phyloP scores from a whole-genome alignment of 2,113 vertebrate species.

The Elachura formosa region DNA sequence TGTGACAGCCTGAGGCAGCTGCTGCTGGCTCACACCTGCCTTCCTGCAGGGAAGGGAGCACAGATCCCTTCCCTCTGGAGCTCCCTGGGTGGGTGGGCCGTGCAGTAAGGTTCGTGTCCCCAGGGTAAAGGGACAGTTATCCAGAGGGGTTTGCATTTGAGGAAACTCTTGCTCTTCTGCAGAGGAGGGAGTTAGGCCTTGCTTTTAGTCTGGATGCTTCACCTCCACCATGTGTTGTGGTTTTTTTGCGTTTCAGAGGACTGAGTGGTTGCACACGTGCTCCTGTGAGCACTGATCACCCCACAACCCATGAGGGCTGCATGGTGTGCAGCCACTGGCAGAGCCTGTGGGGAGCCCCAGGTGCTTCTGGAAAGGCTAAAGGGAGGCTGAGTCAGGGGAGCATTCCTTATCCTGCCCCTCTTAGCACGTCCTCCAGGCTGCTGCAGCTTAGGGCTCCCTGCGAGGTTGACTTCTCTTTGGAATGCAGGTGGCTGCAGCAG shows the following conservation, averaged over 20 bases:
- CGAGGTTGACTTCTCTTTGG: fast-evolving
- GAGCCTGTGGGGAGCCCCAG: neutral
- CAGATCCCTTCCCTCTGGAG: fast-evolving
- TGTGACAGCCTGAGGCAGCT: neutral
- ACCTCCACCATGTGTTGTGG: neutral
- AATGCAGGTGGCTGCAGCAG: neutral
- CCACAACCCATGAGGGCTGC: fast-evolving
- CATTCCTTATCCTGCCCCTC: neutral
- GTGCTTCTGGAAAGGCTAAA: neutral
- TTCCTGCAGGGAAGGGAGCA: neutral
- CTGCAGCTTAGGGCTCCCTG: neutral
- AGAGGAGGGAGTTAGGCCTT: neutral
- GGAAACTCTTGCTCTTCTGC: neutral
- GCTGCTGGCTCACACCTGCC: neutral
- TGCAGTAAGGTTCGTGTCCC: fast-evolving
- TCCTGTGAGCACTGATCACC: fast-evolving
- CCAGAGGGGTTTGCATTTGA: neutral
- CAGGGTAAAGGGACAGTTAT: neutral
- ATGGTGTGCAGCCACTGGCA: fast-evolving
- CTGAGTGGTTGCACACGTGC: fast-evolving
- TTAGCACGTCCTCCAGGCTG: neutral
- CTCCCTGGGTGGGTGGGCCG: fast-evolving
- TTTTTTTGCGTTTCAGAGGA: neutral
- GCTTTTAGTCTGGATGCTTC: neutral
- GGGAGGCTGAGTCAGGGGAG: neutral